Evolutionary conservation across 2,113 vertebrate genomes (phyloP), one percentile per base, ranked within the genome.

Genomic region (Calidris pugnax): DNA sequence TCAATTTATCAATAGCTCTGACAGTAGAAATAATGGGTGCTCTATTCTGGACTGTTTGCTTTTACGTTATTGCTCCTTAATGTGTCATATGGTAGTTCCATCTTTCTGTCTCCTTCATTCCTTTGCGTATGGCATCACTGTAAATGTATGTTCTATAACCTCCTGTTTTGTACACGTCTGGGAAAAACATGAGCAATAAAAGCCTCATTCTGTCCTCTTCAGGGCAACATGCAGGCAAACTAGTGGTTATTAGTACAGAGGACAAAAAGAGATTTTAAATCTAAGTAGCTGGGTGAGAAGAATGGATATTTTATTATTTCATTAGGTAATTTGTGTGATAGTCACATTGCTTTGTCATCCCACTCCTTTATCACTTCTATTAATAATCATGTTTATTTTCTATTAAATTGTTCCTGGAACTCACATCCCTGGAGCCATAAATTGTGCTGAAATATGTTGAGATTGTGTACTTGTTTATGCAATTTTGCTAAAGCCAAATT

Each of bases 301-400:
- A 81, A 71, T 50, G 33, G 47, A 26, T 51, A 66, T 14, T 60
- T 86, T 43, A 82, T 89, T 71, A 77, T 86, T 92, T 57, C 39
- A 72, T 79, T 87, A 84, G 64, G 24, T 82, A 76, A 90, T 94
- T 73, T 69, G 30, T 95, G 66, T 1, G 2, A 69, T 79, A 87
- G 73, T 56, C 60, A 72, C 45, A 78, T 53, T 90, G 81, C 62
- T 89, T 93, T 95, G 91, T 71, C 59, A 93, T 74, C 68, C 63
- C 32, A 41, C 69, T 95, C 62, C 57, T 94, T 89, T 90, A 96
- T 79, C 67, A 84, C 75, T 90, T 74, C 62, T 94, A 74, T 95
- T 92, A 92, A 95, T 95, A 90, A 87, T 86, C 63, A 41, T 75
- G 73, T 92, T 83, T 93, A 68, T 81, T 95, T 78, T 85, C 77